These are phyloP conservation scores for Dasypogon diadema DNA, from an alignment of 2,888 invertebrate species.

Conservation along the genomic window DNA sequence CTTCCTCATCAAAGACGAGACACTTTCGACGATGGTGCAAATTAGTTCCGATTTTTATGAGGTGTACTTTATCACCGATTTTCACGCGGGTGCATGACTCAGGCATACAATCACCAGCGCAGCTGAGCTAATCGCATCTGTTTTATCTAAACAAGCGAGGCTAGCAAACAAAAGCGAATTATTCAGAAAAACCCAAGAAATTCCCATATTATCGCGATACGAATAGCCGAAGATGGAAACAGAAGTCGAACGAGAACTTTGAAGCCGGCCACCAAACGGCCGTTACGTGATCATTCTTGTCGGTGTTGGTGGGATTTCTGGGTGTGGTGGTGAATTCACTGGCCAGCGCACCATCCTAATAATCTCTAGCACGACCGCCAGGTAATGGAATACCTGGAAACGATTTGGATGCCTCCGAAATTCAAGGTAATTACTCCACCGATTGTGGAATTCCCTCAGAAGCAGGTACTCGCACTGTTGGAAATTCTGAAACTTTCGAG, in stretches of 20 bases:
- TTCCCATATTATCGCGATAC: conserved; percentile 66
- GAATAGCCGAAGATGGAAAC: conserved; percentile 53
- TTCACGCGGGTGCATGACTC: background rate
- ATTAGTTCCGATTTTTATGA: too few species aligned
- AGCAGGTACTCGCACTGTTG: background rate
- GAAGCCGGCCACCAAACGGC: conserved; percentile 10
- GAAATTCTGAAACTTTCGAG: conserved; percentile 5
- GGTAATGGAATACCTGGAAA: conserved; percentile 29
- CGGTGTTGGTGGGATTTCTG: too few species aligned
- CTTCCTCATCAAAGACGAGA: too few species aligned
- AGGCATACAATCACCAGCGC: background rate
- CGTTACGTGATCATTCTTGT: too few species aligned
- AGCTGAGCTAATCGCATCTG: background rate
- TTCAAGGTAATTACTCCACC: background rate
- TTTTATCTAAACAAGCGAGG: conserved; percentile 48
- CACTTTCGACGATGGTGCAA: too few species aligned
- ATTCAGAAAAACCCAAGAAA: conserved; percentile 69
- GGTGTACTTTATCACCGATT: too few species aligned
- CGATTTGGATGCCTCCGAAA: conserved; percentile 3
- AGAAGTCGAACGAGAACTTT: conserved; percentile 6
- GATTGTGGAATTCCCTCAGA: conserved; percentile 6
- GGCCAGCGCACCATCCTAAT: too few species aligned
- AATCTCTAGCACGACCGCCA: too few species aligned
- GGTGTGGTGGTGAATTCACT: too few species aligned
- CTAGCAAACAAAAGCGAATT: conserved; percentile 59